These are phyloP conservation scores for Scomber colias DNA, from an alignment of 2,113 vertebrate species.

Conservation along the genomic window DNA sequence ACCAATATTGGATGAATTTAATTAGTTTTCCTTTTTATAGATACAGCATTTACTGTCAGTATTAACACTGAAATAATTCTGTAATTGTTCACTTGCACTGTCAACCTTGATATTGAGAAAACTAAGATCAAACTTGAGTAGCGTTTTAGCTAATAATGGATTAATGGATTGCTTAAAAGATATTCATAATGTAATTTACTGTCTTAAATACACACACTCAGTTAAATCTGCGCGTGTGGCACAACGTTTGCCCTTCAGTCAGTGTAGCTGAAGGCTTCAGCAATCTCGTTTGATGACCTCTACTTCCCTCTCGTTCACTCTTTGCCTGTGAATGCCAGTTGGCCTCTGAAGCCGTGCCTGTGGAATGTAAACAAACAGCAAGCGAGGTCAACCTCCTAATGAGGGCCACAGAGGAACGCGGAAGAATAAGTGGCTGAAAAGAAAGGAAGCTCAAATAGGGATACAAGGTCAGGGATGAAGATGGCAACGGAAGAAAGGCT, in stretches of 20 bases:
- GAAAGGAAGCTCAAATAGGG: constrained; percentile 27
- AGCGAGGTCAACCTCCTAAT: constrained; percentile 72
- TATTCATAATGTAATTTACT: neutral
- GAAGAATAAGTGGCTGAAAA: constrained; percentile 51
- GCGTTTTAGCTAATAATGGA: no score
- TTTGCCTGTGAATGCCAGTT: constrained; percentile 47
- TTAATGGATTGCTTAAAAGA: no score
- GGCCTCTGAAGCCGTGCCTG: constrained; percentile 32
- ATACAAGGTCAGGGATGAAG: constrained; percentile 41
- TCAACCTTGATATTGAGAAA: neutral
- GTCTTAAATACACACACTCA: neutral
- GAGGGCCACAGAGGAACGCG: constrained; percentile 60
- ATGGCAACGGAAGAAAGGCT: neutral
- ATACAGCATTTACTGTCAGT: no score
- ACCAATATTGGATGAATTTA: no score
- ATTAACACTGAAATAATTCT: neutral
- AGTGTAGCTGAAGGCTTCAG: constrained; percentile 15
- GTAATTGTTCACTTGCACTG: neutral
- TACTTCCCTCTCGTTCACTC: neutral
- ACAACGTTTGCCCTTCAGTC: neutral
- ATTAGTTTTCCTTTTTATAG: no score
- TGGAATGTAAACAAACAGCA: constrained; percentile 77
- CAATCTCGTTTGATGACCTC: constrained; percentile 37
- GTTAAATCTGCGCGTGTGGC: neutral
- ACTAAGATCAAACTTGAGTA: no score